phyloP scores from a whole-genome alignment of 2,888 invertebrate species.

The Sicus ferrugineus region DNA sequence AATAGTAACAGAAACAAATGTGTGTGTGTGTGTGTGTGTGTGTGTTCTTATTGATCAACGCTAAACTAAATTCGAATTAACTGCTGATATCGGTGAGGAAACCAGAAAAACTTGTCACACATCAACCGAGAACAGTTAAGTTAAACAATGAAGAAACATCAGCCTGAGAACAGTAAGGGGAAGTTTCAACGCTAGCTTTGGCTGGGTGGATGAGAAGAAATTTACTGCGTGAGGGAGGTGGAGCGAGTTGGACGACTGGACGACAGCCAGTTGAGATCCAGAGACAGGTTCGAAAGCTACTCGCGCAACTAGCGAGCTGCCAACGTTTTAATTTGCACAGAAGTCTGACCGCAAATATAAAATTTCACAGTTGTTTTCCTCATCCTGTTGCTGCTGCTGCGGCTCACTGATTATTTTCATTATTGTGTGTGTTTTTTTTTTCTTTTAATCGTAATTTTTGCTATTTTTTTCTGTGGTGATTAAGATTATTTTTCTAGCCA shows the following conservation, averaged over 20 bases:
- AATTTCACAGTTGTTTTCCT: constrained; percentile 21
- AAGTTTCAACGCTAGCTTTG: not conserved
- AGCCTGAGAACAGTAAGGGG: constrained; percentile 3
- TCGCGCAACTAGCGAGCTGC: not conserved
- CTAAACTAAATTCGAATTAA: not conserved
- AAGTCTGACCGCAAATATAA: not conserved
- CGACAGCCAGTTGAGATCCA: not conserved
- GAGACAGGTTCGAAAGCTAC: constrained; percentile 7
- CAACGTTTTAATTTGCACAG: not conserved
- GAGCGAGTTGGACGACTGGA: no score
- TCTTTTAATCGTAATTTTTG: no score
- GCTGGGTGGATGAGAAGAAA: not conserved
- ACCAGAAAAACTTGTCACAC: constrained; percentile 21
- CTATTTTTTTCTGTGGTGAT: no score
- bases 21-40: no score
- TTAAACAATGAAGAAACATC: no score
- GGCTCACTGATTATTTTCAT: no score
- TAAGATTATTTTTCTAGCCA: no score
- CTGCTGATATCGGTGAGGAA: not conserved
- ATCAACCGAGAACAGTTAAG: not conserved
- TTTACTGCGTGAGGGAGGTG: no score
- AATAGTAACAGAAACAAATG: constrained; percentile 6
- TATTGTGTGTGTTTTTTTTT: no score
- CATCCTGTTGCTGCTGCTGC: not conserved
- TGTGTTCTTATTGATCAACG: constrained; percentile 5